Evolutionary conservation across 1,140 invertebrate species (phyloP), one percentile per base, ranked within the genome.

Genomic region (Dolichoris vasculosae): DNA sequence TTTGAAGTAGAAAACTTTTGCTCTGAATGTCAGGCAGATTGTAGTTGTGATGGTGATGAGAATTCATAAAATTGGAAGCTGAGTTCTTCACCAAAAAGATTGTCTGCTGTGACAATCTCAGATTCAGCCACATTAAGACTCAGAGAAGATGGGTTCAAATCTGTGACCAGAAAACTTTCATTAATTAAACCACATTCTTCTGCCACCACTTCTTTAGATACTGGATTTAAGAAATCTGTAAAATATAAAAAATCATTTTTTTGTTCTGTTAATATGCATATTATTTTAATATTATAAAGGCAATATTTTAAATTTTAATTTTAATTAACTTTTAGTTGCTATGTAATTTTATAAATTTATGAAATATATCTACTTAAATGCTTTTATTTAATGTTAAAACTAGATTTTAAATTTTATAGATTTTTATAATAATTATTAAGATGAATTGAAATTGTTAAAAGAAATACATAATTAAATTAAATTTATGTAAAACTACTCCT

Each of bases 161-260:
- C 94, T 0, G 94, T 94, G 0, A 95, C 94, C 11, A 95, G 88
- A 86, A 94, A 95, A 67, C 94, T 92, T 73, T 93, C 94, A 9
- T 91, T 91, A 9, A 93, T 90, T 1, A 94, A 88, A 17, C 95
- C 95, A 84, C 94, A 95, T 88, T 95, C 95, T 86, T 95, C 93
- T 3, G 94, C 94, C 0, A 95, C 92, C 46, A 94, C 92, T 87
- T 95, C 93, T 88, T 94, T 95, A 3, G 94, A 93, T 17, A 95
- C 93, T 78, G 94, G 94, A 88, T 95, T 94, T 46, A 95, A 89
- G 86, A 95, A 95, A 88, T 95, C 95, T 95, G 89, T 40, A 90
- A 91, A 75, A 51, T 32, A 2, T 30, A 20, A 59, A 26, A 59
- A 59, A 59, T 6, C 23, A 26, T 59, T 3, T 59, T 51, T 13